Evolutionary conservation across 2,113 vertebrate species (phyloP).

Genomic region (Crotalus horridus): DNA sequence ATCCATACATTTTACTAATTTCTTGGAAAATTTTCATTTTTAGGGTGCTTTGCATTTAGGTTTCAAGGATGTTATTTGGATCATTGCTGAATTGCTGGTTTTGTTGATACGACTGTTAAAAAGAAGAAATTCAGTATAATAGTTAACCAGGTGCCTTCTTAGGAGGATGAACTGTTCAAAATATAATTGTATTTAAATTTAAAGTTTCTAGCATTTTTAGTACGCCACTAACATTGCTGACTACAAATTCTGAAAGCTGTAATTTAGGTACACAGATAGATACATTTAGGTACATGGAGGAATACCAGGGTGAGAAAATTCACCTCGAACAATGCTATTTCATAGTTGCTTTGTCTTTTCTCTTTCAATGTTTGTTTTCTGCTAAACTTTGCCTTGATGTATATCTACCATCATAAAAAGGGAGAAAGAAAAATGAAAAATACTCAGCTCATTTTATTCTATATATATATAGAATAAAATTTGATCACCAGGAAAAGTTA

Average conservation of each 20-base stretch:
- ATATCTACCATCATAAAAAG: neutral
- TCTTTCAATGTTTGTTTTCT: neutral
- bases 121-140: neutral
- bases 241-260: neutral
- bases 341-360: neutral
- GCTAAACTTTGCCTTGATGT: neutral
- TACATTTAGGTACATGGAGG: neutral
- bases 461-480: no score
- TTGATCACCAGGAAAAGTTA: no score
- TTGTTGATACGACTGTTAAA: neutral
- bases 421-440: neutral
- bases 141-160: neutral
- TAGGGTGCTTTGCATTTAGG: no score
- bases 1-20: neutral
- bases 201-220: neutral
- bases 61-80: neutral
- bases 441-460: neutral
- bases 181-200: neutral
- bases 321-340: neutral
- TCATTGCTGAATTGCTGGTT: no score
- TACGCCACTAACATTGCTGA: neutral
- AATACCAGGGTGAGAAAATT: neutral
- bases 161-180: neutral
- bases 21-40: neutral
- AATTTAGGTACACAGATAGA: neutral